Evolutionary conservation across 2,113 vertebrate species (phyloP), one percentile per base, ranked within the genome.

Genomic region (Aix galericulata): DNA sequence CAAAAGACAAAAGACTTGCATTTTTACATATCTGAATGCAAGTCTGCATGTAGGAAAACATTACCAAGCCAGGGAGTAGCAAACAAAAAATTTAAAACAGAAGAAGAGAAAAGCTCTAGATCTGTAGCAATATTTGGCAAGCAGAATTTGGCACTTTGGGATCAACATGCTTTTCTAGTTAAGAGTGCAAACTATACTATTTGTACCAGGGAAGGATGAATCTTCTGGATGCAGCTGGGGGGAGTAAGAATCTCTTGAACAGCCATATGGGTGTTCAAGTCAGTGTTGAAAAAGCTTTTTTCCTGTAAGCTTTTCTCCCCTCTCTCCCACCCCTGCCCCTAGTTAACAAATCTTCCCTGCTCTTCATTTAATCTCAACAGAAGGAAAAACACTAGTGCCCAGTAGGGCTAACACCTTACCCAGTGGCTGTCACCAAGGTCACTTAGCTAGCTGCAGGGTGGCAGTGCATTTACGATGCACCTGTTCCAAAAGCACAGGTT

Each of bases 81-180:
- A 90, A 91, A 94, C 48, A 76, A 86, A 89, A 91, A 71, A 77
- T 71, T 8, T 46, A 74, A 96, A 88, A 83, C 66, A 92, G 68
- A 84, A 86, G 67, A 94, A 82, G 75, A 85, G 55, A 88, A 77
- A 66, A 78, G 59, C 76, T 92, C 83, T 72, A 62, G 71, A 89
- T 91, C 86, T 94, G 87, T 85, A 95, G 89, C 92, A 94, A 59
- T 27, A 60, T 88, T 82, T 96, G 96, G 85, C 91, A 95, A 78
- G 73, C 22, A 80, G 68, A 67, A 50, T 78, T 89, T 96, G 96
- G 96, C 95, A 82, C 86, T 73, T 76, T 50, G 73, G 88, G 64
- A 82, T 66, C 76, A 48, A 88, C 93, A 96, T 92, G 76, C 79
- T 95, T 95, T 97, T 93, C 66, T 68, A 94, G 90, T 94, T 95